A percentile compares a stretch with the other conserved stretches of the same genome.
These are phyloP conservation scores for Apamea anceps DNA, from an alignment of 2,888 invertebrate genomes.

Conservation along the genomic window DNA sequence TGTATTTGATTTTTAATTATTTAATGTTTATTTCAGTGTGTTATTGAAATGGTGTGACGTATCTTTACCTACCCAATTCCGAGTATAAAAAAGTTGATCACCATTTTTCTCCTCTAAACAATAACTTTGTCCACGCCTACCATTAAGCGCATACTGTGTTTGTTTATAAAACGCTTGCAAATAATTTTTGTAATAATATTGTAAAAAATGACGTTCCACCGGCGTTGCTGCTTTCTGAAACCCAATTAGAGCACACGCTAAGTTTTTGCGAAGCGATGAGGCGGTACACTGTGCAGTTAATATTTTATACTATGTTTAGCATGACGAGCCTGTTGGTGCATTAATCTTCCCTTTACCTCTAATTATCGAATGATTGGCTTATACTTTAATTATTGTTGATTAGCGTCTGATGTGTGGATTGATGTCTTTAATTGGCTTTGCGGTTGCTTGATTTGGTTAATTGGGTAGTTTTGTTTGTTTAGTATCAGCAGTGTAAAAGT, in stretches of 20 bases:
- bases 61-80: not conserved
- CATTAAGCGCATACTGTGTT: conserved; percentile 18
- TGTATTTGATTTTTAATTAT: no score
- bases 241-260: conserved; percentile 62
- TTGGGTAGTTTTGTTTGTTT: not conserved
- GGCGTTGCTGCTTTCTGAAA: conserved; percentile 60
- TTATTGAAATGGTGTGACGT: not conserved
- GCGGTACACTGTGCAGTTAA: conserved; percentile 48
- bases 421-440: conserved; percentile 27
- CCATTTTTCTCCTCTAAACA: not conserved
- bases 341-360: conserved; percentile 45
- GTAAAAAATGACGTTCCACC: conserved; percentile 57
- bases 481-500: not conserved
- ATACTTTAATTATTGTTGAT: conserved; percentile 16
- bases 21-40: not conserved
- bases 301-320: conserved; percentile 50
- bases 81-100: not conserved
- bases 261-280: conserved; percentile 66
- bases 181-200: conserved; percentile 56
- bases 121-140: conserved; percentile 11
- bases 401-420: conserved; percentile 22
- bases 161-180: conserved; percentile 43
- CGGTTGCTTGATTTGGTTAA: conserved; percentile 21
- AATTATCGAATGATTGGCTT: conserved; percentile 30
- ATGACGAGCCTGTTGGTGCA: conserved; percentile 24